These are phyloP conservation scores for Linyphia triangularis DNA, from an alignment of 2,888 invertebrate species.

Conservation along the genomic window DNA sequence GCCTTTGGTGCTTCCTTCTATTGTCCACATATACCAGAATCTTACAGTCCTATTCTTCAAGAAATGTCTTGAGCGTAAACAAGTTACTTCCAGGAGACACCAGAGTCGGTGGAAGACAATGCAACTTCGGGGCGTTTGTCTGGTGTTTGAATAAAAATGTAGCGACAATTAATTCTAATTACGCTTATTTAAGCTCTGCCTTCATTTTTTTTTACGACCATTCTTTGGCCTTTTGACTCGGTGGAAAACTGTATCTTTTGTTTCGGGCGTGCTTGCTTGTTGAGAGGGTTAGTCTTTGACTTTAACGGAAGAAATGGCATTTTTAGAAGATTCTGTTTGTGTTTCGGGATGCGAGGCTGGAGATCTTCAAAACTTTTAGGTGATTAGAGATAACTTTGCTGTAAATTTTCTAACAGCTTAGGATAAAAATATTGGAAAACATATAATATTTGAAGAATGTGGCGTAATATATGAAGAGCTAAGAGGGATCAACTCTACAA, in stretches of 20 bases:
- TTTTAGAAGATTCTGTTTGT: too few relatives aligned
- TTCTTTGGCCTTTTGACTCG: constrained; percentile 9
- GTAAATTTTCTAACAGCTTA: too few relatives aligned
- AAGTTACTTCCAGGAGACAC: constrained; percentile 45
- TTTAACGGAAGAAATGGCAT: too few relatives aligned
- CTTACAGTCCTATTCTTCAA: constrained; percentile 19
- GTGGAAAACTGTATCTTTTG: background rate
- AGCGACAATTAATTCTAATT: constrained; percentile 71
- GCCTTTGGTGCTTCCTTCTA: background rate
- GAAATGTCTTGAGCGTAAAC: constrained; percentile 44
- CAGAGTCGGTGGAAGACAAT: constrained; percentile 40
- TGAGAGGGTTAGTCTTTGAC: too few relatives aligned
- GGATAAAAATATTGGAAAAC: too few relatives aligned
- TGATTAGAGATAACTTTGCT: too few relatives aligned
- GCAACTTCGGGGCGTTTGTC: constrained; percentile 49
- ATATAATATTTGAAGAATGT: too few relatives aligned
- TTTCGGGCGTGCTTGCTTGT: constrained; percentile 51
- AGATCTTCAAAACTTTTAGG: too few relatives aligned
- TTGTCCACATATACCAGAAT: background rate
- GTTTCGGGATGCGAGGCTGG: too few relatives aligned
- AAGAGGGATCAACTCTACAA: too few relatives aligned
- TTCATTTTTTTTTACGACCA: background rate
- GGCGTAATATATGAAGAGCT: too few relatives aligned
- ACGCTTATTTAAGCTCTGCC: constrained; percentile 60
- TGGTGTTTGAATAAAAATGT: constrained; percentile 46